Evolutionary conservation across 2,888 invertebrate species (phyloP).

Genomic region (Machimus atricapillus): DNA sequence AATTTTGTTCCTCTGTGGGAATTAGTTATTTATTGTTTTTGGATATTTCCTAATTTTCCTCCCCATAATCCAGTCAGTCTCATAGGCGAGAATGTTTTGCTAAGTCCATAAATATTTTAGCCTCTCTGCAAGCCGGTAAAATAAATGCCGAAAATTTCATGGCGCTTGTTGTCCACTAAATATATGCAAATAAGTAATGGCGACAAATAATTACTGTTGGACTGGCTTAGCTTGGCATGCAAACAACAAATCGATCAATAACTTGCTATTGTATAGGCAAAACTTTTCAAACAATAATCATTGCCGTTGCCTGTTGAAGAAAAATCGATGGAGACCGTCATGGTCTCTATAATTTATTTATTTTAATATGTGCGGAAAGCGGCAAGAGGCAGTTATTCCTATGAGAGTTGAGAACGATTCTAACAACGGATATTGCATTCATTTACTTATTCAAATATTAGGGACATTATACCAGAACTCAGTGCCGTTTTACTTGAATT

Average conservation of each 20-base stretch:
- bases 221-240: background rate
- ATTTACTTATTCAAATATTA: background rate
- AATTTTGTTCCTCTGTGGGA: background rate
- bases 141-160: background rate
- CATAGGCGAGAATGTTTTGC: background rate
- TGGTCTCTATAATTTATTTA: background rate
- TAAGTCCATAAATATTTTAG: background rate
- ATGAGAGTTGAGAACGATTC: background rate
- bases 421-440: background rate
- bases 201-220: background rate
- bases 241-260: background rate
- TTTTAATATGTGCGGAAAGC: background rate
- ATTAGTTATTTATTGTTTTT: background rate
- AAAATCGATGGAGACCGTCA: background rate
- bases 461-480: background rate
- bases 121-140: background rate
- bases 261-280: background rate
- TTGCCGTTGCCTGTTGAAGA: background rate
- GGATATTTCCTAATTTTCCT: background rate
- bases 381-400: background rate
- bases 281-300: background rate
- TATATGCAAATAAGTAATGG: background rate
- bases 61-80: background rate
- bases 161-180: background rate
- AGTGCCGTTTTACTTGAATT: background rate